phyloP scores from a whole-genome alignment of 2,113 vertebrate genomes.

The Chaetops frenatus region DNA sequence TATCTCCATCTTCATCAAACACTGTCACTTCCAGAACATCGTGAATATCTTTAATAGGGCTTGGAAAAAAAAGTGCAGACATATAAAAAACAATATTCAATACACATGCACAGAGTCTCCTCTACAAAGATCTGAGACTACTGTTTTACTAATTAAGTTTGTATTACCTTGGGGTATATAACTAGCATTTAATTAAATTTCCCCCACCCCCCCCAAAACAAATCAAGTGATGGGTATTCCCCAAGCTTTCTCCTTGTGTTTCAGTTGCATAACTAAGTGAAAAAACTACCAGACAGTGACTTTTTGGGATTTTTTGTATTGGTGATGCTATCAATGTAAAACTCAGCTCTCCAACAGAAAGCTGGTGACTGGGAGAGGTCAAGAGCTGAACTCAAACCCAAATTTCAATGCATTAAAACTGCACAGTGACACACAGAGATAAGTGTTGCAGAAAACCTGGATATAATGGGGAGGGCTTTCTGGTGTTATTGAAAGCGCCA shows the following conservation, averaged over 20 bases:
- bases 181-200: slow-evolving; percentile 70
- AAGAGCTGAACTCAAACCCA: neutral
- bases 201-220: slow-evolving; percentile 28
- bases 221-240: slow-evolving; percentile 66
- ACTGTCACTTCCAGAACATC: slow-evolving; percentile 89
- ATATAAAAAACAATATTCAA: neutral
- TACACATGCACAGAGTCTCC: neutral
- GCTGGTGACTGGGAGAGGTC: neutral
- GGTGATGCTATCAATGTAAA: neutral
- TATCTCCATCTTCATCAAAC: slow-evolving; percentile 93
- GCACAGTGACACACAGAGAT: neutral
- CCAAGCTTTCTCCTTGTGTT: slow-evolving; percentile 44
- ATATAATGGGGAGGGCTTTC: neutral
- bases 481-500: neutral
- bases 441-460: neutral
- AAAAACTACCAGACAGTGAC: neutral
- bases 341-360: neutral
- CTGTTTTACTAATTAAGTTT: slow-evolving; percentile 67
- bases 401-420: neutral
- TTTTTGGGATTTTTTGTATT: neutral
- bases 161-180: slow-evolving; percentile 64
- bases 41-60: slow-evolving; percentile 93
- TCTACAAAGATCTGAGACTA: slow-evolving; percentile 44
- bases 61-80: slow-evolving; percentile 68
- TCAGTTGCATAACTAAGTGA: neutral